phyloP scores from a whole-genome alignment of 2,797 vertebrate genomes.

The Muraenolepis orangiensis region DNA sequence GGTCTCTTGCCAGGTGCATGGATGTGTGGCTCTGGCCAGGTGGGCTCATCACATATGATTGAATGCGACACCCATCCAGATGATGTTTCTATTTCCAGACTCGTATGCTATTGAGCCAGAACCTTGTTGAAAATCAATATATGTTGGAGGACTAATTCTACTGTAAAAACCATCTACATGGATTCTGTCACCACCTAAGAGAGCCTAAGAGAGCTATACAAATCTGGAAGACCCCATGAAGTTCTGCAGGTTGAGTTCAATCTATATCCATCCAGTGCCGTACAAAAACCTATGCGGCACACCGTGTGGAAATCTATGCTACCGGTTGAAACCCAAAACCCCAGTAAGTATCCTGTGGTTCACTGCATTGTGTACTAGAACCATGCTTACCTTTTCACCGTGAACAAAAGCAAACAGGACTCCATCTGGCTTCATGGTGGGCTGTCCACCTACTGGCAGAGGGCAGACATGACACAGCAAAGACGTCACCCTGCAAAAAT shows the following conservation, averaged over 20 bases:
- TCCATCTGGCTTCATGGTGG: too few relatives aligned
- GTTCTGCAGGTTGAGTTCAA: neutral
- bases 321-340: conserved; percentile 10
- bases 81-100: conserved; percentile 50
- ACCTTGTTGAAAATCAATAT: conserved; percentile 52
- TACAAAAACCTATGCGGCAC: too few relatives aligned
- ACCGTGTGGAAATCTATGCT: neutral
- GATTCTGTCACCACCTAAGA: conserved; percentile 12
- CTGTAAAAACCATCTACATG: conserved; percentile 23
- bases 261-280: neutral
- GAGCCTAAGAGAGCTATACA: conserved; percentile 20
- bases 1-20: conserved; percentile 34
- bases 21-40: conserved; percentile 39
- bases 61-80: conserved; percentile 38
- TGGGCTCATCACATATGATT: conserved; percentile 46
- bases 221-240: conserved; percentile 5
- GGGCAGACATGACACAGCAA: neutral
- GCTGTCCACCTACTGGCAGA: neutral
- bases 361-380: neutral
- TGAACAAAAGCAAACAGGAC: neutral
- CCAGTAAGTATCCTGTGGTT: neutral
- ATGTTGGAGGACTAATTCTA: conserved; percentile 32
- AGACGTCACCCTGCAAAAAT: neutral
- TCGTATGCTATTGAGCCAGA: conserved; percentile 38
- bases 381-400: neutral